Evolutionary conservation across 2,888 invertebrate genomes (phyloP).

Genomic region (Conistra vaccinii): DNA sequence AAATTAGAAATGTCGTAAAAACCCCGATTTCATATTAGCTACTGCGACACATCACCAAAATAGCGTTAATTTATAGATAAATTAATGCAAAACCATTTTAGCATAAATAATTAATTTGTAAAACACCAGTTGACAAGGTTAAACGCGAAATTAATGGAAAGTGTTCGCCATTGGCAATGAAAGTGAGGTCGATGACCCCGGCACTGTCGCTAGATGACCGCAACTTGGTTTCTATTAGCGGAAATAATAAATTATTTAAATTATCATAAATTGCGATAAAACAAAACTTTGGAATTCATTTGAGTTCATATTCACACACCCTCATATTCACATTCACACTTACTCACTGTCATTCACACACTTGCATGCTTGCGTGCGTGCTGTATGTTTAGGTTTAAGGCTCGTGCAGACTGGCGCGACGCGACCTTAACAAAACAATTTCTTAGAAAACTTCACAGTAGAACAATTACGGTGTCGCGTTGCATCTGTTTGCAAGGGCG

Average conservation of each 20-base stretch:
- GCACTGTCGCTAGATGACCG: conserved; percentile 33
- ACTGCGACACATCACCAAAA: neutral
- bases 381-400: too few species aligned
- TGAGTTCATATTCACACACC: too few species aligned
- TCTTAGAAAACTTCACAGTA: too few species aligned
- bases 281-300: too few species aligned
- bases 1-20: conserved; percentile 17
- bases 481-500: too few species aligned
- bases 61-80: neutral
- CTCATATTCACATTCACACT: too few species aligned
- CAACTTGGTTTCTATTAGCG: conserved; percentile 48
- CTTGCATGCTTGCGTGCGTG: too few species aligned
- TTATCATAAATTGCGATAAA: neutral
- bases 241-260: conserved; percentile 11
- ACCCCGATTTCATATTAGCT: neutral
- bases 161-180: conserved; percentile 66
- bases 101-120: conserved; percentile 21
- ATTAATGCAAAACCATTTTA: conserved; percentile 21
- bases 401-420: too few species aligned
- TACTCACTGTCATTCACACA: too few species aligned
- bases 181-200: conserved; percentile 62
- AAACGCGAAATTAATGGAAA: conserved; percentile 55
- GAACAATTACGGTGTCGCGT: too few species aligned
- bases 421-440: too few species aligned
- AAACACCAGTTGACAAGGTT: conserved; percentile 39